phyloP scores from a whole-genome alignment of 2,797 vertebrate genomes.

The Xenentodon cancila region DNA sequence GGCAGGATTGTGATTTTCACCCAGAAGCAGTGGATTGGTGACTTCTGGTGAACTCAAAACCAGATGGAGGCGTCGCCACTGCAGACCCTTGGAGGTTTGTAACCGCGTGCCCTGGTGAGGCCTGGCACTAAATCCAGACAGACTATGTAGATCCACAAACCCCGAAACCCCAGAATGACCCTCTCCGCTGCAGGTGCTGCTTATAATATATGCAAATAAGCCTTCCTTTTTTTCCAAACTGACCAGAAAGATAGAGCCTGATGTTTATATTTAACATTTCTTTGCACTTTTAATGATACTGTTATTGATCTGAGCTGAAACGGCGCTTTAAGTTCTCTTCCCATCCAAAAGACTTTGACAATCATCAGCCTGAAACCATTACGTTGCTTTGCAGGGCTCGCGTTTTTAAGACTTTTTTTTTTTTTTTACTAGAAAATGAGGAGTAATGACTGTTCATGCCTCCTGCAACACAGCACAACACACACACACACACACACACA shows the following conservation, averaged over 20 bases:
- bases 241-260: slow-evolving; percentile 59
- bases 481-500: too few species aligned
- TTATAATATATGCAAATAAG: slow-evolving; percentile 87
- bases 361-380: slow-evolving; percentile 72
- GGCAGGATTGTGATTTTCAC: slow-evolving; percentile 32
- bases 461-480: too few species aligned
- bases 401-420: slow-evolving; percentile 43
- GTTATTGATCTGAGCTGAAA: slow-evolving; percentile 58
- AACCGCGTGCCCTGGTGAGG: slow-evolving; percentile 45
- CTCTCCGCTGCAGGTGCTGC: slow-evolving; percentile 84
- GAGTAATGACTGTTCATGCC: too few species aligned
- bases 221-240: slow-evolving; percentile 75
- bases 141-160: slow-evolving; percentile 39
- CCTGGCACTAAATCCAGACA: slow-evolving; percentile 45
- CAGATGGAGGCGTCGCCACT: slow-evolving; percentile 37
- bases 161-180: slow-evolving; percentile 62
- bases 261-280: slow-evolving; percentile 58
- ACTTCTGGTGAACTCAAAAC: slow-evolving; percentile 41
- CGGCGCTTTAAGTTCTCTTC: slow-evolving; percentile 37
- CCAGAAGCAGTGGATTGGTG: slow-evolving; percentile 24
- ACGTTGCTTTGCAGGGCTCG: slow-evolving; percentile 44
- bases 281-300: slow-evolving; percentile 72
- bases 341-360: slow-evolving; percentile 74
- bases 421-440: neutral
- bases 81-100: slow-evolving; percentile 42